These are phyloP conservation scores for Chaetophractus vellerosus DNA, from an alignment of 2,797 vertebrate genomes.

Conservation along the genomic window DNA sequence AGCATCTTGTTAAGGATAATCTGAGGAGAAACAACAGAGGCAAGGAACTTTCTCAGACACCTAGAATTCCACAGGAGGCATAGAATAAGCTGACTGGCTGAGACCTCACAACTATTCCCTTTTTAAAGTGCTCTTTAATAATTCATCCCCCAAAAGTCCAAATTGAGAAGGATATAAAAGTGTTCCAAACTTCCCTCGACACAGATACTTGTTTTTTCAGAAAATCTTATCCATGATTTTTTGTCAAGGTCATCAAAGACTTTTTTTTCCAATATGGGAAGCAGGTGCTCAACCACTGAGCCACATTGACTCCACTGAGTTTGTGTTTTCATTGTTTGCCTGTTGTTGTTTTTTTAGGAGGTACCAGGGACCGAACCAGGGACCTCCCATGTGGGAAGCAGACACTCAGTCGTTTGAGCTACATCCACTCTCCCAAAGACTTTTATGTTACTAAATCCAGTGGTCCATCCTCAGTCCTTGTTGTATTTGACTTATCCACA, in stretches of 20 bases:
- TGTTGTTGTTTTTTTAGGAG: no score
- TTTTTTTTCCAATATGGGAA: neutral
- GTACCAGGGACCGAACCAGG: no score
- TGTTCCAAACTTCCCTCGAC: neutral
- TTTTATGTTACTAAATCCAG: neutral
- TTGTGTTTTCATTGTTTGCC: no score
- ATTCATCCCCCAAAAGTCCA: neutral
- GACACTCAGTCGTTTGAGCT: no score
- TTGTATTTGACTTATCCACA: neutral
- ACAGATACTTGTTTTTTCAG: neutral
- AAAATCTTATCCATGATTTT: neutral
- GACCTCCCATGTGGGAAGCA: no score
- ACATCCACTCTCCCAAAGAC: neutral
- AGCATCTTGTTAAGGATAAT: neutral
- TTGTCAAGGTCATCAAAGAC: neutral
- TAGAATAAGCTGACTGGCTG: neutral
- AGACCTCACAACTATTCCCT: neutral
- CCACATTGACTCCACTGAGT: no score
- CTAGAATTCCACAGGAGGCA: neutral
- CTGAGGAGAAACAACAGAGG: neutral
- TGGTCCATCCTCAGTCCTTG: neutral
- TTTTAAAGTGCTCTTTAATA: neutral
- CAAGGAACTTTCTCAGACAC: conserved; percentile 10
- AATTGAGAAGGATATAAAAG: neutral
- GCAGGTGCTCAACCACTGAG: no score